Percentiles rank a stretch among this genome's conserved stretches.
These are phyloP conservation scores for Epizoanthus stellaris DNA, from an alignment of 92 coral and sea anemone genomes.

Conservation along the genomic window DNA sequence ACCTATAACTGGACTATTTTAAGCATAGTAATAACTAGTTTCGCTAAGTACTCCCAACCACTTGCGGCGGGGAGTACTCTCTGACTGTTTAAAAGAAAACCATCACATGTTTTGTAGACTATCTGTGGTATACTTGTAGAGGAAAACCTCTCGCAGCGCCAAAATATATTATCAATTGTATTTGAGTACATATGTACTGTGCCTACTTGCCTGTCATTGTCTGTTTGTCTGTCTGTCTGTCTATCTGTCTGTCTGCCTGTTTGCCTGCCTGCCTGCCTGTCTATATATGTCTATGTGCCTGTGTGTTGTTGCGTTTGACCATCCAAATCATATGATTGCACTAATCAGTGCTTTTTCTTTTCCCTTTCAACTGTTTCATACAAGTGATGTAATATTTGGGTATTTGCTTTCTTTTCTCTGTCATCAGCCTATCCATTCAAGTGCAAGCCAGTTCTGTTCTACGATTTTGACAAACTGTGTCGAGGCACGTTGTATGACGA, in stretches of 20 bases:
- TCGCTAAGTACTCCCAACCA: too few species aligned
- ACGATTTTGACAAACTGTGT: slow-evolving; percentile 86
- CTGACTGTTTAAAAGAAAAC: too few species aligned
- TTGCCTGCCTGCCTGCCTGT: too few species aligned
- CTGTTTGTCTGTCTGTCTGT: not conserved
- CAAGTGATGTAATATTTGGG: not conserved
- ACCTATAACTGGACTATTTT: too few species aligned
- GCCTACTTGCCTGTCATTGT: not conserved
- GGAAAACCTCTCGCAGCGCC: not conserved
- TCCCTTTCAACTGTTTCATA: not conserved
- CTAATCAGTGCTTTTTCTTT: not conserved
- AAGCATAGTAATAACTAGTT: too few species aligned
- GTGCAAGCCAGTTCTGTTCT: slow-evolving; percentile 85
- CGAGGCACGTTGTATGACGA: slow-evolving; percentile 82
- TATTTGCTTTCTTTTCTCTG: not conserved
- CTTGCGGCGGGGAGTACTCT: too few species aligned
- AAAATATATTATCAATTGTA: not conserved
- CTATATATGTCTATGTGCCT: not conserved
- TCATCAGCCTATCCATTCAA: slow-evolving; percentile 73
- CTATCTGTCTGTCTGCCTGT: not conserved
- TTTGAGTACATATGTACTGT: not conserved
- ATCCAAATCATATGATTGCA: not conserved
- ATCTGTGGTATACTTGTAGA: not conserved
- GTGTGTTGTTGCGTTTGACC: not conserved
- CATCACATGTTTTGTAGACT: not conserved